Base-by-base conservation (phyloP, 2,888 invertebrate species). In the Fragum sueziense region DNA sequence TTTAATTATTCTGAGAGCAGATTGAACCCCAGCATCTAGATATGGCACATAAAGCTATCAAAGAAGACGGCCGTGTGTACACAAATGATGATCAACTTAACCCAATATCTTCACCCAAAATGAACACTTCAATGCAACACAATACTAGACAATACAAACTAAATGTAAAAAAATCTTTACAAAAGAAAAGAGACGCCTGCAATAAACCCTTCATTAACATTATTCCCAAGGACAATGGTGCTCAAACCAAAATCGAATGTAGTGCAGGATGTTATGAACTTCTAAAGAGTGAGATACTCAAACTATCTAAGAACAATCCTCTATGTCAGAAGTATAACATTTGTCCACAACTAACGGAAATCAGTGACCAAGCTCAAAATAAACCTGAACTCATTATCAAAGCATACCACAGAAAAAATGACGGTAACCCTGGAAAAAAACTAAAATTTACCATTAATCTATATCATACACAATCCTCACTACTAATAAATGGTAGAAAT, bases 401-500 rank as follows among this genome's bases (percentile, higher is more conserved):
- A 37, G 37, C 14, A 9, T 37, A 37, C 14, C 6, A 37, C 14
- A 37, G 14, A 37, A 6, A 9, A 37, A 9, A 9, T 6, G 6
- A 6, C 14, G 37, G 14, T 37, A 20, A n/a, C 7, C 7, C n/a
- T 6, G 52, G 52, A 7, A 52, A 52, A 22, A 52, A 52, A 52
- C 22, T 52, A 6, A 52, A 52, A 22, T 52, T 52, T 22, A n/a
- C 52, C 7, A 22, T 7, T n/a, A 52, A 52, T 52, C 7, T 52
- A 7, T 52, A 52, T 52, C 7, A 52, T n/a, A 52, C 52, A 11
- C 52, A 52, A n/a, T 52, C 11, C 22, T 52, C 52, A 7, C 52
- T 52, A n/a, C 52, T 52, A 22, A 52, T 52, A 52, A 52, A 52
- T 52, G 52, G 52, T 11, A 52, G 52, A 52, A 52, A 52, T 20